These are phyloP conservation scores for Maniola hyperantus DNA, from an alignment of 2,888 invertebrate species.

Conservation along the genomic window DNA sequence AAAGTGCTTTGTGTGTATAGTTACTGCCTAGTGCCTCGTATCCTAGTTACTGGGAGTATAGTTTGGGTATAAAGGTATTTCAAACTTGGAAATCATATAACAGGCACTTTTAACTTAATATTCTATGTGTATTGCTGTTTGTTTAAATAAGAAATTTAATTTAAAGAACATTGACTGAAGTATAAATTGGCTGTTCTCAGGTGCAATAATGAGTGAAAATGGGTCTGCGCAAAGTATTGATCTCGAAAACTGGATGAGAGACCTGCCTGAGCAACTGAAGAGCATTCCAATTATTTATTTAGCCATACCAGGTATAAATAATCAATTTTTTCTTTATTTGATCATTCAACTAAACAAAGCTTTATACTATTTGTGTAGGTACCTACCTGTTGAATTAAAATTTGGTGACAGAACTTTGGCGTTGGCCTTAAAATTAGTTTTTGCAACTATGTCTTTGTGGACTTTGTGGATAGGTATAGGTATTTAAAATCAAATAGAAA, in stretches of 20 bases:
- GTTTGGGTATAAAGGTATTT: neutral
- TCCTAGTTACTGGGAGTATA: conserved; percentile 22
- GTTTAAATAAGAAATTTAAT: neutral
- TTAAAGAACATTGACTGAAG: neutral
- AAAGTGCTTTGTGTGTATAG: conserved; percentile 11
- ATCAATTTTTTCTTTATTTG: neutral
- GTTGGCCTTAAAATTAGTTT: too few relatives aligned
- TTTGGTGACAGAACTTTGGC: too few relatives aligned
- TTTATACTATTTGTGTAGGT: neutral
- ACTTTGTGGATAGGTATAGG: too few relatives aligned
- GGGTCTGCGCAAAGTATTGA: conserved; percentile 53
- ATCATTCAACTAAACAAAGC: neutral
- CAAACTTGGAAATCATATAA: neutral
- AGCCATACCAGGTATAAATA: conserved; percentile 87
- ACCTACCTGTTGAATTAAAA: too few relatives aligned
- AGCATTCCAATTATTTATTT: conserved; percentile 86
- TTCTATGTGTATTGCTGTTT: neutral
- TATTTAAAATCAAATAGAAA: too few relatives aligned
- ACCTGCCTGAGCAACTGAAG: conserved; percentile 82
- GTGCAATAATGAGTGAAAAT: conserved; percentile 59
- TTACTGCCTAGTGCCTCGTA: neutral
- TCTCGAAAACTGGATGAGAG: conserved; percentile 88
- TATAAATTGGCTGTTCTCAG: conserved; percentile 16
- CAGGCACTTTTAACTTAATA: neutral
- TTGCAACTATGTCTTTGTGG: too few relatives aligned